These are phyloP conservation scores for Steinernema carpocapsae DNA, from an alignment of 2,888 invertebrate species.

Conservation along the genomic window DNA sequence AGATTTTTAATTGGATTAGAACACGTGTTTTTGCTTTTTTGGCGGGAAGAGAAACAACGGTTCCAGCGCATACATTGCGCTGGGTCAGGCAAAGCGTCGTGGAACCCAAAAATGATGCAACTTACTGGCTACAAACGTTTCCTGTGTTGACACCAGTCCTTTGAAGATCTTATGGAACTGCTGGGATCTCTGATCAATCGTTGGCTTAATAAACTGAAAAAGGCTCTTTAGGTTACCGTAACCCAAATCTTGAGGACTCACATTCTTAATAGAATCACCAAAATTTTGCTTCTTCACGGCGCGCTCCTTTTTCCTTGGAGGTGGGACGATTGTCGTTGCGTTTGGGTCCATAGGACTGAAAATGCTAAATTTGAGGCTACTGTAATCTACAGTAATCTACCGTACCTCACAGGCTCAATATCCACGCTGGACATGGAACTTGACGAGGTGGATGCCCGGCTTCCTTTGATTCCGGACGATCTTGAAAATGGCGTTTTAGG, in stretches of 20 bases:
- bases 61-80: not conserved
- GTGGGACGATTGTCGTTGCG: not conserved
- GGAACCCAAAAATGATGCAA: not conserved
- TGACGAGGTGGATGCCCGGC: conserved; percentile 6
- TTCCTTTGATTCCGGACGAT: not conserved
- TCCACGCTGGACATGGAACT: conserved; percentile 21
- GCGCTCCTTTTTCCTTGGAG: conserved; percentile 11
- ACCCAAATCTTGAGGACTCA: not conserved
- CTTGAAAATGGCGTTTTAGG: not conserved
- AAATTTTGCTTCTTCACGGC: conserved; percentile 10
- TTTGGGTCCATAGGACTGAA: not conserved
- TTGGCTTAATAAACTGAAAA: conserved; percentile 75
- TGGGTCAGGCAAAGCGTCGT: not conserved
- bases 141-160: conserved; percentile 79
- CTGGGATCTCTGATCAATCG: conserved; percentile 89
- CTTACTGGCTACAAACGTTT: conserved; percentile 75
- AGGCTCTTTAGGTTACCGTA: not conserved
- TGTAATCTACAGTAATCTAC: not conserved
- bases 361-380: too few species aligned
- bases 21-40: not conserved
- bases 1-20: not conserved
- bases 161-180: conserved; percentile 91
- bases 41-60: too few species aligned
- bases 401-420: not conserved
- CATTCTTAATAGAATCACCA: conserved; percentile 12